Conservation (phyloP, 2,797 vertebrate species). For the Pelochelys cantorii region DNA sequence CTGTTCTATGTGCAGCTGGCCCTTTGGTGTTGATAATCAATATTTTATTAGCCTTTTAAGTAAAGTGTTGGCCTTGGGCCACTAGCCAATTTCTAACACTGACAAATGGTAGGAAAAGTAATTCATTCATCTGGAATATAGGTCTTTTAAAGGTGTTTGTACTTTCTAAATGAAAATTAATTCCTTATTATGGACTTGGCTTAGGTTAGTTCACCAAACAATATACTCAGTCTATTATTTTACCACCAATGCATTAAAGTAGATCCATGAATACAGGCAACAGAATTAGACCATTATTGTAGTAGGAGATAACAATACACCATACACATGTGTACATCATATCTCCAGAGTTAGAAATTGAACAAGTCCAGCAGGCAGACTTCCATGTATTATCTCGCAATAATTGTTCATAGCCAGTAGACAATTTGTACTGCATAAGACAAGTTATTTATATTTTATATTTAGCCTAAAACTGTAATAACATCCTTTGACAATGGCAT, state of each 20-base stretch:
- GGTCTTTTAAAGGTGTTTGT: constrained; percentile 36
- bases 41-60: constrained; percentile 50
- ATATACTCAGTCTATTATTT: constrained; percentile 57
- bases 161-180: constrained; percentile 62
- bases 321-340: constrained; percentile 22
- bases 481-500: constrained; percentile 71
- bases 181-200: constrained; percentile 35
- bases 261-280: constrained; percentile 45
- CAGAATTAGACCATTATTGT: constrained; percentile 6
- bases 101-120: constrained; percentile 47
- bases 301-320: background rate
- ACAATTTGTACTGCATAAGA: constrained; percentile 42
- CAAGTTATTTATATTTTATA: constrained; percentile 66
- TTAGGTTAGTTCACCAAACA: constrained; percentile 53
- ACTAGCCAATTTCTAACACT: constrained; percentile 25
- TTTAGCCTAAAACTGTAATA: constrained; percentile 71
- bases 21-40: constrained; percentile 39
- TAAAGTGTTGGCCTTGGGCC: constrained; percentile 42
- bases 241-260: constrained; percentile 1
- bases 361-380: constrained; percentile 13
- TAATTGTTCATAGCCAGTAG: constrained; percentile 57
- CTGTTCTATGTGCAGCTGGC: background rate
- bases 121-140: constrained; percentile 27
- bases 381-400: constrained; percentile 55
- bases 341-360: constrained; percentile 20